Evolutionary conservation across 2,888 invertebrate species (phyloP).

Genomic region (Trilocha varians): DNA sequence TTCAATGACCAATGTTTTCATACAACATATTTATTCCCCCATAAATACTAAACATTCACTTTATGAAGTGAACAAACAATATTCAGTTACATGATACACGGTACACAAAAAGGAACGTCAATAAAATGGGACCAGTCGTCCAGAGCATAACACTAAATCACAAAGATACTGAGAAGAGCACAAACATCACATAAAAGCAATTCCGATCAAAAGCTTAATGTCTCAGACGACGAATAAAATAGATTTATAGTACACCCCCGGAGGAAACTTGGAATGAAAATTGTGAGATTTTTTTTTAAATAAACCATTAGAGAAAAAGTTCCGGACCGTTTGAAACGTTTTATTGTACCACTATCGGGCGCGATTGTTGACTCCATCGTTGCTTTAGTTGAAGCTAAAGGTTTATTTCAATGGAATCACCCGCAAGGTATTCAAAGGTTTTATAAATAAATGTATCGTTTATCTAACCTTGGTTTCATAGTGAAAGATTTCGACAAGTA

Average conservation of each 20-base stretch:
- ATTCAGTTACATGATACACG: constrained; percentile 16
- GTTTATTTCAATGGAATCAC: no score
- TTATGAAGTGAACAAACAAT: not conserved
- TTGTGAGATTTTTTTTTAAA: constrained; percentile 68
- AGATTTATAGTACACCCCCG: constrained; percentile 55
- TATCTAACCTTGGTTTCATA: no score
- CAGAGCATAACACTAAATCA: constrained; percentile 59
- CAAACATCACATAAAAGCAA: constrained; percentile 69
- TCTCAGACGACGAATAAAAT: constrained; percentile 57
- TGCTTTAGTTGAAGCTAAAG: constrained; percentile 24
- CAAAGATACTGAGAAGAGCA: constrained; percentile 48
- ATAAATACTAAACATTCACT: not conserved
- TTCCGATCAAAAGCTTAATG: constrained; percentile 64
- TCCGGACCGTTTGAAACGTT: constrained; percentile 67
- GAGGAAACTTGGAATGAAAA: constrained; percentile 66
- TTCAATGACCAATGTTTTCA: constrained; percentile 10
- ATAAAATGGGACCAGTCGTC: constrained; percentile 39
- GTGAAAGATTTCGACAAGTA: no score
- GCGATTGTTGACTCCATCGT: constrained; percentile 56
- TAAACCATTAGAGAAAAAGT: constrained; percentile 71
- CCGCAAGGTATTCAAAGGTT: no score
- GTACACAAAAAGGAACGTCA: constrained; percentile 25
- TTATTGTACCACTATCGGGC: constrained; percentile 62
- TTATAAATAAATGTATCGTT: no score
- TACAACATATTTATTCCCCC: not conserved